Conservation (phyloP, 2,797 vertebrate species). For the Mus caroli region DNA sequence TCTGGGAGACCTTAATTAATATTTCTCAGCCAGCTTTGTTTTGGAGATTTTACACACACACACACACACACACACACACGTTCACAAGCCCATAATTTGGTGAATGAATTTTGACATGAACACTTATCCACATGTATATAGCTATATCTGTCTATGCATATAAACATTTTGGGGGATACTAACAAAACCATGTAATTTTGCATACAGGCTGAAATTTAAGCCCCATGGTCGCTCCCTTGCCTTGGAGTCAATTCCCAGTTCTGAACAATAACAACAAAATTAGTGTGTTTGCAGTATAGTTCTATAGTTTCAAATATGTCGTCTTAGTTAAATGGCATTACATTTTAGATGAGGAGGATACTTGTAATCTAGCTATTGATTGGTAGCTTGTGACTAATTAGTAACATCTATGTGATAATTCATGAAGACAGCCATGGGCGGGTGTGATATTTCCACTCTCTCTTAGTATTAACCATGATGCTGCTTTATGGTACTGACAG, state of each 20-base stretch:
- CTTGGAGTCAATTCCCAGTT: not conserved
- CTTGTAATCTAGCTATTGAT: conserved; percentile 39
- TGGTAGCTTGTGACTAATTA: not conserved
- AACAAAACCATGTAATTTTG: not conserved
- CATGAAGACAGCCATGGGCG: not conserved
- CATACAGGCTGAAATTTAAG: not conserved
- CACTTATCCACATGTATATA: not conserved
- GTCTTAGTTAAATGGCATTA: conserved; percentile 18
- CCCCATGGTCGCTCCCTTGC: not conserved
- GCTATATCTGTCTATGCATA: not conserved
- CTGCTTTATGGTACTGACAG: conserved; percentile 50
- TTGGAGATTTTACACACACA: not conserved
- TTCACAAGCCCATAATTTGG: not conserved
- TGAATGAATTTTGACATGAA: conserved; percentile 37
- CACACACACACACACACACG: not conserved
- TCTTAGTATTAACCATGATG: conserved; percentile 40
- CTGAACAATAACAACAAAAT: not conserved
- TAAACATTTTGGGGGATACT: not conserved
- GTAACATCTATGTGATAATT: not conserved
- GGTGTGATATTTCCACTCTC: not conserved
- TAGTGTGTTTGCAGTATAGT: conserved; percentile 47
- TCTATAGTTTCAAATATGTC: conserved; percentile 44
- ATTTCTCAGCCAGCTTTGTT: not conserved
- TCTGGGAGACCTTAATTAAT: conserved; percentile 21
- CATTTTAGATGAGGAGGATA: conserved; percentile 48